Base-by-base conservation (phyloP, 2,113 vertebrate genomes). In the Puntigrus tetrazona region DNA sequence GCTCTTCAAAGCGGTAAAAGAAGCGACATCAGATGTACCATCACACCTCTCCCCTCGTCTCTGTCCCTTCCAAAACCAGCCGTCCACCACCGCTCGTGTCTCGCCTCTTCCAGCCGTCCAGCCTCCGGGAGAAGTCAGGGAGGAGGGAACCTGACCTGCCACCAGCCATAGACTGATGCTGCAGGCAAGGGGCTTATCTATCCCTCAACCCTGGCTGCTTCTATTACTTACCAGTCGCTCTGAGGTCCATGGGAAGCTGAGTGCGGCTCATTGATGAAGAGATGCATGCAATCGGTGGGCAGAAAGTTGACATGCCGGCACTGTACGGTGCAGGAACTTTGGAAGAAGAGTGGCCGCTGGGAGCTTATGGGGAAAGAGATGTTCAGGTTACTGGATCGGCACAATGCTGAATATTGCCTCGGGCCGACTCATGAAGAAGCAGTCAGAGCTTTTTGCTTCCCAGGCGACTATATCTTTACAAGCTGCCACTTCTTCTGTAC, bases 361-460 rank as follows among this genome's bases (percentile, higher is more conserved):
- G 93, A 97, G 11, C 86, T 91, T 50, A 96, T 99, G 96, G 97
- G 96, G 43, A 95, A 93, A 5, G 98, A 99, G 93, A 95, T 99
- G 3, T 94, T 99, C 25, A 93, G 95, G 7, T 93, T 99, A 29
- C 81, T 29, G 7, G 98, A 99, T 86, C 93, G 98, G 29, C 97
- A 98, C 0, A 86, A 89, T 20, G 91, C 90, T 2, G 92, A 92
- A 34, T 98, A 96, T 87, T 99, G 98, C 89, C 89, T 99, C 83
- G 96, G 95, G 3, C 98, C 98, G 13, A 99, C 98, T 0, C 98
- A 99, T 0, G 98, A 99, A 90, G 98, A 99, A 89, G 94, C 87
- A 0, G 89, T 97, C 7, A 0, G 94, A 94, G 36, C 93, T 99
- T 61, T 90, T 99, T 0, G 96, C 96, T 25, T 94, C 95, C 1